phyloP scores from a whole-genome alignment of 2,797 vertebrate genomes.

The Poecilia gillii region DNA sequence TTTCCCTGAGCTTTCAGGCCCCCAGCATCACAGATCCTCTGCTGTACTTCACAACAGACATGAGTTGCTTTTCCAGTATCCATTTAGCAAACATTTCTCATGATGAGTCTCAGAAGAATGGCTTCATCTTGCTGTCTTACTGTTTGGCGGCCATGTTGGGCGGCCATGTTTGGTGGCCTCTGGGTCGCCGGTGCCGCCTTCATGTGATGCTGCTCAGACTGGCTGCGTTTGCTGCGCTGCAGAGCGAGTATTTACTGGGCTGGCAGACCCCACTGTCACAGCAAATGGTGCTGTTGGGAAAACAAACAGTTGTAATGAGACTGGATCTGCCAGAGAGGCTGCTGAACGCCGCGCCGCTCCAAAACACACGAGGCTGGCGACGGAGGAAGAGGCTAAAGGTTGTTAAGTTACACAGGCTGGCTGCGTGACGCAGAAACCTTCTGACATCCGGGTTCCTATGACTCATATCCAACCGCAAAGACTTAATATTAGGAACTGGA shows the following conservation, averaged over 20 bases:
- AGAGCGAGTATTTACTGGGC: constrained; percentile 66
- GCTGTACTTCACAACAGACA: neutral
- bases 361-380: neutral
- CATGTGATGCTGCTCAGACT: constrained; percentile 70
- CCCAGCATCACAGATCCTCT: neutral
- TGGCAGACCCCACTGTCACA: constrained; percentile 77
- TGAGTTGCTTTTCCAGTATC: neutral
- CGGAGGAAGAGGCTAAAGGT: constrained; percentile 10
- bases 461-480: constrained; percentile 22
- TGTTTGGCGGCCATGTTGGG: neutral
- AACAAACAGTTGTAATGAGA: constrained; percentile 77
- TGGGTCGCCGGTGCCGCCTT: constrained; percentile 25
- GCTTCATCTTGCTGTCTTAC: neutral
- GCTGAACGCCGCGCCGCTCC: constrained; percentile 28
- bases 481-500: constrained; percentile 47
- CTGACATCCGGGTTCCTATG: neutral
- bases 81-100: neutral
- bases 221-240: constrained; percentile 74
- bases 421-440: neutral
- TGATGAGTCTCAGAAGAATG: neutral
- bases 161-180: neutral
- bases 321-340: constrained; percentile 60
- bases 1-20: neutral
- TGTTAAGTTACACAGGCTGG: neutral
- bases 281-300: constrained; percentile 83